Evolutionary conservation across 1,140 invertebrate species (phyloP).

Genomic region (Eriosoma lanigerum): DNA sequence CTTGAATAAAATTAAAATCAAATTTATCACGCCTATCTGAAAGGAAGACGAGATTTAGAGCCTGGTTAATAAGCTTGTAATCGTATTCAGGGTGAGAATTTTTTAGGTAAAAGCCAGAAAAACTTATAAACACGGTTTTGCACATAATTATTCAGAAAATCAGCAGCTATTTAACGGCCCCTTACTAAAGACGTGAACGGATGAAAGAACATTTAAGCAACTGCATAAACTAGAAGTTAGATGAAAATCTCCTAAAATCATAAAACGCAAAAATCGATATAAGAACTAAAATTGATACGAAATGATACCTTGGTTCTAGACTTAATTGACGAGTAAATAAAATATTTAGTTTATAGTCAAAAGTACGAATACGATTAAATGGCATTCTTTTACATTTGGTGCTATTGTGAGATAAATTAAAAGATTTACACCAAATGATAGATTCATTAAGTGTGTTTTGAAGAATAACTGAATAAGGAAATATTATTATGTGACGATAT

Average conservation of each 20-base stretch:
- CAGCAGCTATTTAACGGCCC: no score
- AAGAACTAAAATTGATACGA: no score
- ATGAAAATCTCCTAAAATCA: no score
- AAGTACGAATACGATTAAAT: background rate
- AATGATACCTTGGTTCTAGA: no score
- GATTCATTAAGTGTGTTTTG: background rate
- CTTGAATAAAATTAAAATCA: background rate
- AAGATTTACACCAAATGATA: background rate
- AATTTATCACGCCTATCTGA: background rate
- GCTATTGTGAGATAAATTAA: background rate
- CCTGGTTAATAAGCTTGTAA: background rate
- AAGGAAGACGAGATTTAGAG: background rate
- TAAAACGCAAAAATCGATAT: no score
- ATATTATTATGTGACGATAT: no score
- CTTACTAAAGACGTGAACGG: no score
- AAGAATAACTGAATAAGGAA: no score
- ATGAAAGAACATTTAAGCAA: no score
- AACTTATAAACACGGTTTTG: no score
- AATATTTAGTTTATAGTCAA: background rate
- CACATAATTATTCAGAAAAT: background rate
- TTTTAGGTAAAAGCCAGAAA: background rate
- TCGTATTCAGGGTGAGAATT: background rate
- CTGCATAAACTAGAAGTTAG: no score
- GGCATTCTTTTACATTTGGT: background rate
- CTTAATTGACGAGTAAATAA: background rate